Evolutionary conservation across 2,113 vertebrate genomes (phyloP), one percentile per base, ranked within the genome.

Genomic region (Orthochromis malagaraziensis): DNA sequence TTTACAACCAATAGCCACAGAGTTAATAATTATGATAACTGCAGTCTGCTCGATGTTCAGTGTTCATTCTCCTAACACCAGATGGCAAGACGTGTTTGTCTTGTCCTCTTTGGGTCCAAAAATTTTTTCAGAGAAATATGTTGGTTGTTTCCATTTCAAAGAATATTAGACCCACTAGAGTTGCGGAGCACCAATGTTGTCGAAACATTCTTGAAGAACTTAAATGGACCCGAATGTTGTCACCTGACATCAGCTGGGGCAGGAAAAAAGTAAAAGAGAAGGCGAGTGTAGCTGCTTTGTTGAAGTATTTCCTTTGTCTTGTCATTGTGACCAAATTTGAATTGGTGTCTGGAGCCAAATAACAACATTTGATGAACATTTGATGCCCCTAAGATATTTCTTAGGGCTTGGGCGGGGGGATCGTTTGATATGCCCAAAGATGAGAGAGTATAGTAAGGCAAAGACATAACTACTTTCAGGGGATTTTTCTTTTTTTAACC

Each of bases 1-100:
- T 97, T 96, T 97, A 97, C 97, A 97, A 93, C 94, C 92, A 94
- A 96, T 90, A 95, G 92, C 92, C 95, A 95, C 95, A 96, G 94
- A 94, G 94, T 96, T 95, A 96, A 95, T 96, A 93, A 88, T 88
- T 92, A 96, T 91, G 93, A 83, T 89, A 90, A 95, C 84, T 91
- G 92, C 91, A 91, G 93, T 95, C 90, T 86, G 54, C 90, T 93
- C 85, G 90, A 80, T 86, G 82, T 91, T 87, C 90, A 19, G 42
- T 82, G 81, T 93, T 92, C 79, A 24, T 84, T 89, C 58, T 86
- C 57, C 7, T 65, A 47, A 58, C 7, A 17, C 88, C 81, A 70
- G 85, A 51, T 16, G 87, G 57, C 65, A 29, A 21, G 85, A 45
- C 70, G 49, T 58, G 70, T 82, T 84, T 45, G 38, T 91, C 51